Evolutionary conservation across 37 sponge, comb jelly and placozoan genomes (phyloP).

Genomic region (Hexactinellida sp.): DNA sequence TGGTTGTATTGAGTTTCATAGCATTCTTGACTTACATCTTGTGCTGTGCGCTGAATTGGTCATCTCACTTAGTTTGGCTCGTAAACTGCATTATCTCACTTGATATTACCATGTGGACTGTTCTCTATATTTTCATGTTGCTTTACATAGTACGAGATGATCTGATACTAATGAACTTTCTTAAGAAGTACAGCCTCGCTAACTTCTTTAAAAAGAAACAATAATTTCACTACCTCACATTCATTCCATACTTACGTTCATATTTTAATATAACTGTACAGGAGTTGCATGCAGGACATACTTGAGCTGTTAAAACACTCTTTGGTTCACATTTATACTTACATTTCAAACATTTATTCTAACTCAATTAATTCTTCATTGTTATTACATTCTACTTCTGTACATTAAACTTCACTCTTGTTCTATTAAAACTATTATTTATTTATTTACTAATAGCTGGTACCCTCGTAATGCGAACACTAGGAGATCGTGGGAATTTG

Average conservation of each 20-base stretch:
- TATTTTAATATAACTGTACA: background rate
- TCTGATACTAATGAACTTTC: conserved; percentile 13
- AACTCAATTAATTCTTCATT: background rate
- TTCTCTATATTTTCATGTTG: background rate
- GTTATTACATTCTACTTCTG: background rate
- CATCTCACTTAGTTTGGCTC: conserved; percentile 47
- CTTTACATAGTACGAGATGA: background rate
- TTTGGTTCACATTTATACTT: background rate
- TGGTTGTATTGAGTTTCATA: conserved; percentile 27
- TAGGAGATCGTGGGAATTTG: too few relatives aligned
- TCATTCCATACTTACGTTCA: background rate
- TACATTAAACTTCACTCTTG: background rate
- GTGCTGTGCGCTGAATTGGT: conserved; percentile 57
- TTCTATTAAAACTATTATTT: background rate
- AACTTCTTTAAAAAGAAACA: background rate
- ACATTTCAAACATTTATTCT: conserved; percentile 6
- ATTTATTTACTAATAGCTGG: too few relatives aligned
- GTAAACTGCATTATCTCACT: background rate
- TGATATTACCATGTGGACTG: background rate
- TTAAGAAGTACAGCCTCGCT: background rate
- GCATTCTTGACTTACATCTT: conserved; percentile 41
- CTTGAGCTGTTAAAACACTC: conserved; percentile 13
- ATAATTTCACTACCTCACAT: background rate
- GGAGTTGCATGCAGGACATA: background rate
- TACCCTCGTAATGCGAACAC: too few relatives aligned